Conservation (phyloP, 2,888 invertebrate species). For the Mesorhabditis spiculigera region DNA sequence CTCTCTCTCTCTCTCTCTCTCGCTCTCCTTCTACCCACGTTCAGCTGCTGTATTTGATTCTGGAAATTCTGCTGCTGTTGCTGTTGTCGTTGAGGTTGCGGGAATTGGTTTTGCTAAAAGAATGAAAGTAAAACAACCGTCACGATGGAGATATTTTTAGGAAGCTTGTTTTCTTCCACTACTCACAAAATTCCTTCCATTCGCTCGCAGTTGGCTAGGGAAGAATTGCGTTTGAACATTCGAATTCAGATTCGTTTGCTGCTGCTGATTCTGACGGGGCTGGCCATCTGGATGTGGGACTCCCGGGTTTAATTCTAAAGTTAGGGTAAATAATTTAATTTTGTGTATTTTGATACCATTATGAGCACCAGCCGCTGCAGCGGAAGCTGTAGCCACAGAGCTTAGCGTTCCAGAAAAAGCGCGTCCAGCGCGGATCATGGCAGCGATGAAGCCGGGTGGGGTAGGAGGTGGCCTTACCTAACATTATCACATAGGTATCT, state of each 20-base stretch:
- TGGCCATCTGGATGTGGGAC: not conserved
- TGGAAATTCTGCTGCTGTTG: not conserved
- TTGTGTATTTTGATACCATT: not conserved
- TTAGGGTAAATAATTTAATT: not conserved
- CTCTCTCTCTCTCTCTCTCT: too few species aligned
- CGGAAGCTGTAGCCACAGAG: not conserved
- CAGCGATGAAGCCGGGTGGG: not conserved
- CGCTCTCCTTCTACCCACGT: not conserved
- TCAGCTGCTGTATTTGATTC: not conserved
- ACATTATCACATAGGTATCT: too few species aligned
- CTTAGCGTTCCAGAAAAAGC: not conserved
- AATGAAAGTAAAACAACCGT: not conserved
- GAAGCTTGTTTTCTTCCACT: too few species aligned
- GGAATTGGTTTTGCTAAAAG: constrained; percentile 7
- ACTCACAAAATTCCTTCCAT: not conserved
- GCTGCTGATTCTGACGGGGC: constrained; percentile 4
- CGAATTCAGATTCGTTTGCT: not conserved
- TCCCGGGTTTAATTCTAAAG: constrained; percentile 4
- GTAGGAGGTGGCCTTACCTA: not conserved
- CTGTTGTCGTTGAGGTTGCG: constrained; percentile 7
- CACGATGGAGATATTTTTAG: too few species aligned
- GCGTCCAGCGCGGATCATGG: not conserved
- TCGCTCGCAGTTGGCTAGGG: not conserved
- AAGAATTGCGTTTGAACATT: constrained; percentile 7
- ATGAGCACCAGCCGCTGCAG: not conserved